Conservation (phyloP, 1,140 invertebrate genomes). For the Oryctes rhinoceros region DNA sequence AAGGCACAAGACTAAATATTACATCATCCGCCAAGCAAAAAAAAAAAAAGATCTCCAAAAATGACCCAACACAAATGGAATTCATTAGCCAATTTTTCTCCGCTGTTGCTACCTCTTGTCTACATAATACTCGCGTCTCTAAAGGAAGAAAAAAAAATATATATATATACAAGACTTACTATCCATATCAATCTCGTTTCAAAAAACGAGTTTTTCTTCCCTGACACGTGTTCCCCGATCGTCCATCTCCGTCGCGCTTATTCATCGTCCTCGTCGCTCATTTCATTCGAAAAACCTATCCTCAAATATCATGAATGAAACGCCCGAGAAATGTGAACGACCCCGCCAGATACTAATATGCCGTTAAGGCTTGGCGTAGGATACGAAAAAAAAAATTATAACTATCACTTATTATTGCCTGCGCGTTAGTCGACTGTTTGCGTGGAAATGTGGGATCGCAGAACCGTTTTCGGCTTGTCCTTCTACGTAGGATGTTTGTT, state of each 20-base stretch:
- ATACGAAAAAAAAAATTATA: background rate
- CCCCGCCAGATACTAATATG: background rate
- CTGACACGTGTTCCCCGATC: background rate
- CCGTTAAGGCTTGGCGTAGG: background rate
- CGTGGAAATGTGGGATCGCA: no score
- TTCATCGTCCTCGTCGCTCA: background rate
- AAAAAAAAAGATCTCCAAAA: background rate
- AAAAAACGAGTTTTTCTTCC: background rate
- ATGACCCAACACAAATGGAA: background rate
- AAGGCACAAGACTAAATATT: no score
- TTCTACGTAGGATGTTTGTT: no score
- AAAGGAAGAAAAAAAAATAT: background rate
- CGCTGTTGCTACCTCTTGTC: background rate
- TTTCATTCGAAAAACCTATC: background rate
- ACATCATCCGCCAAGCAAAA: background rate
- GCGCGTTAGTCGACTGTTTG: no score
- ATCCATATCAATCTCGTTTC: background rate
- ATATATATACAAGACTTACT: background rate
- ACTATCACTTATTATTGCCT: no score
- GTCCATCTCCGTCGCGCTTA: background rate
- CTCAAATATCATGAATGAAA: constrained; percentile 11
- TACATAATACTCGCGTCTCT: background rate
- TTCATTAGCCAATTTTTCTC: background rate
- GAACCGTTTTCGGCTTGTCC: no score
- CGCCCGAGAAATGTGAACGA: background rate